Conservation (phyloP, 2,113 vertebrate species). For the Osmerus mordax region DNA sequence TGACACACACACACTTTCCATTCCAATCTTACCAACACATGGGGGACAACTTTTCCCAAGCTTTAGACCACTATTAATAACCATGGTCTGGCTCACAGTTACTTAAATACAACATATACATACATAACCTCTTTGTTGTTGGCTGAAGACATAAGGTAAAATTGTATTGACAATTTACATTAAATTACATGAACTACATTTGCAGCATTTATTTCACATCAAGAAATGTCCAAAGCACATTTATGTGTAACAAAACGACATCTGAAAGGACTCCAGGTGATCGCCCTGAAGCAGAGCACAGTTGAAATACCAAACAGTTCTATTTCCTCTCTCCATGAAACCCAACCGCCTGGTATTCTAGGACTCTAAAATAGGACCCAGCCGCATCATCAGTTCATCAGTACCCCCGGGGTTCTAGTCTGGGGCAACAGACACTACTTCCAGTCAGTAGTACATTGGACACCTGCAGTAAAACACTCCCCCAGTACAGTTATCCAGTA, state of each 20-base stretch:
- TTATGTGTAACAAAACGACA: not conserved
- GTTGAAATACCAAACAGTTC: too few species aligned
- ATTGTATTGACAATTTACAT: not conserved
- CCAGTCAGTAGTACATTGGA: too few species aligned
- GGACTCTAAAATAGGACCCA: too few species aligned
- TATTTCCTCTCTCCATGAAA: too few species aligned
- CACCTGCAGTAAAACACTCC: too few species aligned
- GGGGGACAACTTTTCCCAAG: conserved; percentile 58
- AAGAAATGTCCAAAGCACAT: not conserved
- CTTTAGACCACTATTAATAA: conserved; percentile 65
- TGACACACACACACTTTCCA: conserved; percentile 71
- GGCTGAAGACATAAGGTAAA: not conserved
- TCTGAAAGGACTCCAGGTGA: too few species aligned
- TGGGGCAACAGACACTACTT: too few species aligned
- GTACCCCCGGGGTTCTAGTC: too few species aligned
- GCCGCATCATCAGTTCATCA: too few species aligned
- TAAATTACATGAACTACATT: not conserved
- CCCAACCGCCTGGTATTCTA: too few species aligned
- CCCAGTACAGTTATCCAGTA: too few species aligned
- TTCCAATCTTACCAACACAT: conserved; percentile 74
- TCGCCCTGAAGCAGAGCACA: too few species aligned
- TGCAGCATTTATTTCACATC: not conserved
- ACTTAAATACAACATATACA: conserved; percentile 31
- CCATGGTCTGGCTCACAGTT: conserved; percentile 42
- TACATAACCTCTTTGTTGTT: not conserved